Evolutionary conservation across 2,113 vertebrate genomes (phyloP), one percentile per base, ranked within the genome.

Genomic region (Isurus oxyrinchus): DNA sequence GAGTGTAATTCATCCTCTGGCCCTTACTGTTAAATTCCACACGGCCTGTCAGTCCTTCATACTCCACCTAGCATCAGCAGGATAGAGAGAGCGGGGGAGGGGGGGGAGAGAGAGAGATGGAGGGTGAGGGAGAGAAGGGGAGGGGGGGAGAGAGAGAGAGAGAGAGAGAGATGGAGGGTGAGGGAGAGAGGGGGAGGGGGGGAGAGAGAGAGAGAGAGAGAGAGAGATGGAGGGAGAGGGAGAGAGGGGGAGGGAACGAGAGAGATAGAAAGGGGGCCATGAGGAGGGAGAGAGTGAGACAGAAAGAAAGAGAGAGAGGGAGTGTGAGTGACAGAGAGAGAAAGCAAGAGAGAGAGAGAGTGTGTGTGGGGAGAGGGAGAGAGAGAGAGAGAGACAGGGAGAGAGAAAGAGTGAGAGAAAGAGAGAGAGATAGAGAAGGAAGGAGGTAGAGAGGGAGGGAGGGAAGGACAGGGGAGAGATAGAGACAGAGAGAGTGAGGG

Each of bases 21-120:
- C 99, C 99, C 97, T 98, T 99, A 97, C 99, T 99, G 98, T 99
- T 99, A 97, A 99, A 99, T 97, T 99, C 99, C 0, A 99, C 98
- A 21, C 98, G 97, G 72, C 99, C 98, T 0, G 99, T 99, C 97
- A 99, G 97, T 76, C 99, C 99, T 0, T 99, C 98, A 95, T 99
- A 99, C 98, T 99, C 99, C 97, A 99, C 99, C 99, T 99, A 7
- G 23, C 7, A 0, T 8, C 3, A 16, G 35, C 3, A 11, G 11
- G 35, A 4, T 2, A 16, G 35, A 35, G 35, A 16, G 76, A 40
- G 35, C 93, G 63, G 72, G 90, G 96, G 94, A 66, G 3, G 23
- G 19, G 27, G 31, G 96, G 7, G 96, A 93, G 95, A 96, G 96
- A n/a, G 35, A 95, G 86, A 94, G 53, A 87, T n/a, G 35, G 96